Percentiles rank a stretch among this genome's conserved stretches.
Conservation (phyloP, 2,888 invertebrate species). For the Drosophila recens region DNA sequence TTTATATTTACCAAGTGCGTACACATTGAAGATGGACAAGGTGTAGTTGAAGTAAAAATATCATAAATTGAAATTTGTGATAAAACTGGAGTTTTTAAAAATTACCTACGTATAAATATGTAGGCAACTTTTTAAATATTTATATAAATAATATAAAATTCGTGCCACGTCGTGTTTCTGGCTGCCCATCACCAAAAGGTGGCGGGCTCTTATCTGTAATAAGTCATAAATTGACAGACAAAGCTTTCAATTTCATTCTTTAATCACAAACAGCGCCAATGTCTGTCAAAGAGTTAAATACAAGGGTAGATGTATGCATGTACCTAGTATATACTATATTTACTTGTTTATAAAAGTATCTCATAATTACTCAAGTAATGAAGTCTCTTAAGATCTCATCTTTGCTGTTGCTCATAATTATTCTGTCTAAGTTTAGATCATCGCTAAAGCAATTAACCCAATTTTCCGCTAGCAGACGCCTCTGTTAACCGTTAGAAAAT, state of each 20-base stretch:
- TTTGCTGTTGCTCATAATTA: constrained; percentile 10
- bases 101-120: neutral
- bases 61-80: neutral
- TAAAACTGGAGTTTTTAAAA: neutral
- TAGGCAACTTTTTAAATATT: neutral
- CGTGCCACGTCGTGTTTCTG: constrained; percentile 9
- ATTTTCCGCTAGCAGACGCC: constrained; percentile 19
- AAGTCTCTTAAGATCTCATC: neutral
- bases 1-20: constrained; percentile 44
- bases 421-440: constrained; percentile 18
- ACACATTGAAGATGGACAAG: constrained; percentile 12
- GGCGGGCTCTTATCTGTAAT: constrained; percentile 38
- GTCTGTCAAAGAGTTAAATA: constrained; percentile 9
- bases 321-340: neutral
- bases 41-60: neutral
- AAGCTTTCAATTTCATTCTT: constrained; percentile 53
- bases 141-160: neutral
- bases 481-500: constrained; percentile 21
- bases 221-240: constrained; percentile 31
- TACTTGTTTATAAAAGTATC: neutral
- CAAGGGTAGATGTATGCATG: neutral
- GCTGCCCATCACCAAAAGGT: constrained; percentile 14
- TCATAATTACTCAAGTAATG: neutral
- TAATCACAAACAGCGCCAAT: constrained; percentile 29
- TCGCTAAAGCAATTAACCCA: constrained; percentile 45